These are phyloP conservation scores for Aelia acuminata DNA, from an alignment of 2,888 invertebrate species.

Conservation along the genomic window DNA sequence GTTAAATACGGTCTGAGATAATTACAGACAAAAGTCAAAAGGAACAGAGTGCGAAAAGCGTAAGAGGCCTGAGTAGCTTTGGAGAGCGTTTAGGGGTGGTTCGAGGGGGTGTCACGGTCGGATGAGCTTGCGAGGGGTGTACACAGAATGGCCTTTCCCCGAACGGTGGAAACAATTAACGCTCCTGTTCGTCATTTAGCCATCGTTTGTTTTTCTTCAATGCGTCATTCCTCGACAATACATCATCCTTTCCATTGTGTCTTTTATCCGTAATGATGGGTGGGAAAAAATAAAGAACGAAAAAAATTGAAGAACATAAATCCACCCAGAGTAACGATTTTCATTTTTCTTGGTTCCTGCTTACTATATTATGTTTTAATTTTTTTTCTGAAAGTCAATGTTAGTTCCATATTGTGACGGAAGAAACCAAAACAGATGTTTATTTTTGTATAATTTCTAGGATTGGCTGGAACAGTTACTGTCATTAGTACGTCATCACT, in stretches of 20 bases:
- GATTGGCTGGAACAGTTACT: too few species aligned
- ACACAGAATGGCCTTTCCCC: not conserved
- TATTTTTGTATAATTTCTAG: too few species aligned
- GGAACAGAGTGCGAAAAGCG: not conserved
- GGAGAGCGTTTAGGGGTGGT: not conserved
- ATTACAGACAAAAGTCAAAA: not conserved
- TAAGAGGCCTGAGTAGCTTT: not conserved
- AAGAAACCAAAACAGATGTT: too few species aligned
- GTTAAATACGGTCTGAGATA: not conserved
- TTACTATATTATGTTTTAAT: too few species aligned
- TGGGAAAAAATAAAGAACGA: not conserved
- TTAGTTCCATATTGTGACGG: too few species aligned
- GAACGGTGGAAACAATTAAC: constrained; percentile 13
- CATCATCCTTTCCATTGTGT: not conserved
- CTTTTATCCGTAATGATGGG: not conserved
- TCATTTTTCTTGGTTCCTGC: too few species aligned
- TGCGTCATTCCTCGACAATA: not conserved
- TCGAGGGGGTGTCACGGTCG: constrained; percentile 1
- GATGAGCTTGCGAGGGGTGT: not conserved
- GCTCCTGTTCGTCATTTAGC: constrained; percentile 16
- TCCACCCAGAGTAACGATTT: not conserved
- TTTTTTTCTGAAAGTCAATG: too few species aligned
- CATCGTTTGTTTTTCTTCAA: constrained; percentile 10
- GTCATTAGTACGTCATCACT: too few species aligned
- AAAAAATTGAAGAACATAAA: not conserved